phyloP scores from a whole-genome alignment of 2,113 vertebrate species.

The Mesembrinibis cayennensis region DNA sequence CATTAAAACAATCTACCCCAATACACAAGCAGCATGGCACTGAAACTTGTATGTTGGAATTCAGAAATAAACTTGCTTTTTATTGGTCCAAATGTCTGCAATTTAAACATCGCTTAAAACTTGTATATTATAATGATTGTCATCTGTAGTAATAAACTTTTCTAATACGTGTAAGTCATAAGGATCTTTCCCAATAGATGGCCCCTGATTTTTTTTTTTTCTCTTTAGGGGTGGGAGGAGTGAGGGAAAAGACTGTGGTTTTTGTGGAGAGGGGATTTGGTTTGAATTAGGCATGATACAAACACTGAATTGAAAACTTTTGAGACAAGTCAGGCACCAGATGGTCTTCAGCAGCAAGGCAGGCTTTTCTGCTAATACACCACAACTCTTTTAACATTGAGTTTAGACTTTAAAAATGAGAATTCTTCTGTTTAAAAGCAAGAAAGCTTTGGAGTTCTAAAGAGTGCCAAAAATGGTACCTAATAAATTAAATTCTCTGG shows the following conservation, averaged over 20 bases:
- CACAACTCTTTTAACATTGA: not conserved
- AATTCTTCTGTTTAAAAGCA: not conserved
- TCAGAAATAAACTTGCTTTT: not conserved
- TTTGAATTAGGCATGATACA: conserved; percentile 28
- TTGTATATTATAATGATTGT: not conserved
- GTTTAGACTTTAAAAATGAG: not conserved
- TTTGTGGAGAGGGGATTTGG: not conserved
- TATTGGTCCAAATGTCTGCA: not conserved
- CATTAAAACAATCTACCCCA: not conserved
- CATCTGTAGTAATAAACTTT: not conserved
- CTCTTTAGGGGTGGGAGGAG: not conserved
- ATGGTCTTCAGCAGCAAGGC: conserved; percentile 11
- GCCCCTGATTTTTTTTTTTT: not conserved
- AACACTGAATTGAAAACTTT: not conserved
- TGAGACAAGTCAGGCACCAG: not conserved
- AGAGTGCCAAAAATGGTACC: not conserved
- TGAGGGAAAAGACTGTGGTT: not conserved
- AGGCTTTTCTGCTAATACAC: not conserved
- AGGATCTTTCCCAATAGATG: not conserved
- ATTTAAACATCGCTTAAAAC: not conserved
- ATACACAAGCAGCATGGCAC: not conserved
- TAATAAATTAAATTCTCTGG: not conserved
- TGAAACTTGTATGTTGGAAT: not conserved
- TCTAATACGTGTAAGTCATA: not conserved
- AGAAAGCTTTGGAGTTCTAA: not conserved